A percentile compares a stretch with the other conserved stretches of the same genome.
Evolutionary conservation across 2,113 vertebrate species (phyloP).

Genomic region (Zootoca vivipara): DNA sequence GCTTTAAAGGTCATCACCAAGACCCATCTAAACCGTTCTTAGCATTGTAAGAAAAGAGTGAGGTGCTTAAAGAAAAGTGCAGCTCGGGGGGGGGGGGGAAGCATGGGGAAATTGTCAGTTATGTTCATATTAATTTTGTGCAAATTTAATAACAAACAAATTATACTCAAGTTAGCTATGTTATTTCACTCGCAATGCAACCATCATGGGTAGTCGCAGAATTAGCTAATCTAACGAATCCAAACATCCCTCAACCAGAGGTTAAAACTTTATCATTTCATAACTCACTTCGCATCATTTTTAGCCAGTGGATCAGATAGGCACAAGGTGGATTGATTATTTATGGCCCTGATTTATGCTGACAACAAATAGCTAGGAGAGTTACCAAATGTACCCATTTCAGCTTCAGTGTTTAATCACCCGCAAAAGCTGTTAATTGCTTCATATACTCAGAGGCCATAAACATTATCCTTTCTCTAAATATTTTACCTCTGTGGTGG

Average conservation of each 20-base stretch:
- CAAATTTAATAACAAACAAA: not conserved
- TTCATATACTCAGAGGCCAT: not conserved
- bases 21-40: not conserved
- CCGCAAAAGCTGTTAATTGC: not conserved
- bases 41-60: not conserved
- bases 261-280: not conserved
- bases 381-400: conserved; percentile 32
- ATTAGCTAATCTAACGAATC: not conserved
- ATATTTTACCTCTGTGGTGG: conserved; percentile 8
- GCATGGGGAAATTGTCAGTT: not conserved
- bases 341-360: conserved; percentile 3
- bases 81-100: too few relatives aligned
- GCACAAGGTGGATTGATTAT: not conserved
- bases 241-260: not conserved
- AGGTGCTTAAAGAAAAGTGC: not conserved
- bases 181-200: not conserved
- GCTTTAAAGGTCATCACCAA: not conserved
- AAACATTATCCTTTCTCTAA: not conserved
- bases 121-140: not conserved
- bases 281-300: not conserved
- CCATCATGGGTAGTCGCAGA: not conserved
- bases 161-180: too few relatives aligned
- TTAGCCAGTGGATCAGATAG: not conserved
- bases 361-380: not conserved
- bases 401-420: conserved; percentile 29